Evolutionary conservation across 2,888 invertebrate genomes (phyloP), one percentile per base, ranked within the genome.

Genomic region (Drosophila monieri): DNA sequence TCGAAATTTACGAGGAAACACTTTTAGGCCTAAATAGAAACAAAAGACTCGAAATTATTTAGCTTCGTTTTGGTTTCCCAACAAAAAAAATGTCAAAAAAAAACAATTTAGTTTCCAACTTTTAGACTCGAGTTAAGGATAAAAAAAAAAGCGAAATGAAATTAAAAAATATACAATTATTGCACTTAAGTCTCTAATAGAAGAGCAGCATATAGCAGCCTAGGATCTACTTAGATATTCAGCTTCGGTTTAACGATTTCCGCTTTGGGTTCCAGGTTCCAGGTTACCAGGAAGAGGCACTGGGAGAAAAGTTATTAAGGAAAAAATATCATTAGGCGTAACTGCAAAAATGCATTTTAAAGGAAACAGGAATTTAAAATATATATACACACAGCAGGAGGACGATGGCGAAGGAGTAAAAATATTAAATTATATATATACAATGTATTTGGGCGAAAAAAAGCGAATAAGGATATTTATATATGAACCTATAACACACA

Each of bases 291-390:
- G n/a, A n/a, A n/a, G n/a, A n/a, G 37, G 37, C 37, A 58, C 21
- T 62, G 41, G 44, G 53, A 47, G 55, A 8, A 65, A 41, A 54
- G 35, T 41, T 41, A 57, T 21, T 49, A 65, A 55, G 30, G 10
- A 43, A 46, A 69, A 57, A 68, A 86, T 83, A 83, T 83, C 83
- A 83, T 83, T 88, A 83, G 83, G 88, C 80, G 75, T 83, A 64
- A 83, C 80, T 71, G 86, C 86, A 88, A 87, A 84, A 81, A 77
- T 79, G 83, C 83, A 80, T 79, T 75, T 76, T 87, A 88, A 84
- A 57, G 76, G 83, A 84, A 84, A 84, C 84, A 84, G 84, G 84
- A 84, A 85, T 85, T 85, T 84, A 88, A 88, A 66, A 57, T 74
- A 84, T 88, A 81, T 83, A 88, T 70, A 81, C 80, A 67, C 59